These are phyloP conservation scores for Paragorgia papillata DNA, from an alignment of 92 coral and sea anemone species.

Conservation along the genomic window DNA sequence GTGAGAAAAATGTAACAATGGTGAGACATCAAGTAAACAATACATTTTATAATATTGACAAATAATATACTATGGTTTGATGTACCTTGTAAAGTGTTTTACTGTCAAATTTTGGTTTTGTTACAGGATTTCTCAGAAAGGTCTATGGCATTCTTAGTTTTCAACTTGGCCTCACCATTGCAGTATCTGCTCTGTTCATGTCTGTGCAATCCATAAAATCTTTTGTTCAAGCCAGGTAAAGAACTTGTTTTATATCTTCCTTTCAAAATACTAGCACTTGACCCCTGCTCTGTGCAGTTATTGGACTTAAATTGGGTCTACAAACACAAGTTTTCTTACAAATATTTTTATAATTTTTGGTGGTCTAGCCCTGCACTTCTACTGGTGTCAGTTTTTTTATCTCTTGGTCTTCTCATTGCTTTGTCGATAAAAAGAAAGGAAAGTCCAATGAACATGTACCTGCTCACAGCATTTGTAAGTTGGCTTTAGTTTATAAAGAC, in stretches of 20 bases:
- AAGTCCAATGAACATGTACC: slow-evolving; percentile 89
- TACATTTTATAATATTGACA: too few species aligned
- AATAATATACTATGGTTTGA: not conserved
- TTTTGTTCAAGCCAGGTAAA: slow-evolving; percentile 83
- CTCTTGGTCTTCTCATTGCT: slow-evolving; percentile 86
- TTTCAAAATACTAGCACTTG: too few species aligned
- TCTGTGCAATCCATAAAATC: slow-evolving; percentile 80
- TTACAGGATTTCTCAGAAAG: slow-evolving; percentile 85
- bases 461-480: slow-evolving; percentile 96
- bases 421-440: slow-evolving; percentile 90
- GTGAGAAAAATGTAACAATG: too few species aligned
- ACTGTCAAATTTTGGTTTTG: slow-evolving; percentile 17
- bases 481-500: not conserved
- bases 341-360: too few species aligned
- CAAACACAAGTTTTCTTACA: too few species aligned
- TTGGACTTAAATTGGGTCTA: too few species aligned
- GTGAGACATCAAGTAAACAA: too few species aligned
- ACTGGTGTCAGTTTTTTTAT: slow-evolving; percentile 77
- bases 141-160: slow-evolving; percentile 96
- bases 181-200: slow-evolving; percentile 87
- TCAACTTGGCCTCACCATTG: slow-evolving; percentile 85
- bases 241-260: too few species aligned
- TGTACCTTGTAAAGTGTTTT: too few species aligned
- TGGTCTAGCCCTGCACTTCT: slow-evolving; percentile 83
- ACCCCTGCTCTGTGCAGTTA: too few species aligned